Base-by-base conservation (phyloP, 1,140 invertebrate genomes). In the Centruroides sculpturatus region DNA sequence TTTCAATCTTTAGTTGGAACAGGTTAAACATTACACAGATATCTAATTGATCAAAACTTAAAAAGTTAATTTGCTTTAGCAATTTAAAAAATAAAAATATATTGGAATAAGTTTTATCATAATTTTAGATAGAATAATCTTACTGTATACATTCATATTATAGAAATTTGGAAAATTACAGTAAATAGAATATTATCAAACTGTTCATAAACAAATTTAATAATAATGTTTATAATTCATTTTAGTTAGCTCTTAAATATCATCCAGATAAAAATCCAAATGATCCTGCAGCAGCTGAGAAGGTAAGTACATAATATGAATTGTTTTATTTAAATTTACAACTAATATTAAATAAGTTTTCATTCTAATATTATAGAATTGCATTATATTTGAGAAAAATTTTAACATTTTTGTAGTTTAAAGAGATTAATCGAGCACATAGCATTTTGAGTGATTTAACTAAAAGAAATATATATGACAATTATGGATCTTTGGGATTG, bases 211-310 rank as follows among this genome's bases (percentile, higher is more conserved):
- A 36, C 11, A 13, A 56, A 11, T 49, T 9, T 12, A 4, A 12
- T 59, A 6, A 41, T 5, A 41, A 41, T 6, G 5, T 41, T 41
- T 41, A 41, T 41, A 6, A 23, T 63, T 64, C 59, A 12, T 63
- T 62, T 7, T 53, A 89, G 80, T 76, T 91, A 74, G 91, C 90
- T 35, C 79, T 94, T 56, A 92, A 91, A 76, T 92, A 86, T 76
- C 90, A 93, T 77, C 91, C 90, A 56, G 91, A 93, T 74, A 94
- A 94, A 78, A 94, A 93, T 80, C 89, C 86, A 13, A 86, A 90
- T 72, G 91, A 93, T 78, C 86, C 86, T 64, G 88, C 91, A 71
- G 89, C 90, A 54, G 81, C 87, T 51, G 90, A 94, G 66, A 92
- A 87, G 78, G 84, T 85, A 71, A 69, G 59, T 41, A 53, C 12